A percentile compares a stretch with the other conserved stretches of the same genome.
Evolutionary conservation across 2,113 vertebrate genomes (phyloP).

Genomic region (Parotia lawesii): DNA sequence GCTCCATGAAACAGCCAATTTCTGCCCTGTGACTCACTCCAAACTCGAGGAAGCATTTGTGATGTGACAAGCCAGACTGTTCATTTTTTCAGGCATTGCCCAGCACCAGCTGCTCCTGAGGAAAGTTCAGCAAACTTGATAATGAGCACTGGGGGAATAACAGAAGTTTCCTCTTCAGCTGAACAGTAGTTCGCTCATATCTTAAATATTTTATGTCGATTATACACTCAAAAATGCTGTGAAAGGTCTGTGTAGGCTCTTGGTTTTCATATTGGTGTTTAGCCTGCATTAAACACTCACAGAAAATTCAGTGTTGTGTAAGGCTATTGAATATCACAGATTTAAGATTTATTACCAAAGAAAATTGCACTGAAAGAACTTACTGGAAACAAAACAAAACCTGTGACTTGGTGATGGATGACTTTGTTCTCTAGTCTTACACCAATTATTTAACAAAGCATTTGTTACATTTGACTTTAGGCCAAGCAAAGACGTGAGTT

Average conservation of each 20-base stretch:
- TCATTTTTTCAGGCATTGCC: neutral
- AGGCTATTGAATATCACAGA: conserved; percentile 30
- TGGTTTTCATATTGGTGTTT: neutral
- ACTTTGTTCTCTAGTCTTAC: conserved; percentile 15
- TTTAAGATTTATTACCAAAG: conserved; percentile 52
- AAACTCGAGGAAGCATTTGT: neutral
- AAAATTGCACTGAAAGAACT: conserved; percentile 52
- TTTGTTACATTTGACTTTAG: conserved; percentile 30
- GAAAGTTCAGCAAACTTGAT: conserved; percentile 29
- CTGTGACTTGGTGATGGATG: conserved; percentile 36
- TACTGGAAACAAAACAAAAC: conserved; percentile 56
- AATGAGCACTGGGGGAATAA: conserved; percentile 27
- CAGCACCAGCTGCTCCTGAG: conserved; percentile 13
- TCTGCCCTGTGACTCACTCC: neutral
- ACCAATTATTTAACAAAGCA: conserved; percentile 42
- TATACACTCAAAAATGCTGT: neutral
- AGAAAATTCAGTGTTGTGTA: neutral
- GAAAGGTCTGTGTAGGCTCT: neutral
- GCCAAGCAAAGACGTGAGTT: neutral
- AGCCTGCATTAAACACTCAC: neutral
- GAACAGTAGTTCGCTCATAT: neutral
- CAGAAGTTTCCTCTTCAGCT: neutral
- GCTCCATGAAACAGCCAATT: neutral
- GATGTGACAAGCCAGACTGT: neutral
- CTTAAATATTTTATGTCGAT: conserved; percentile 24